A percentile compares a stretch with the other conserved stretches of the same genome.
Evolutionary conservation across 2,113 vertebrate genomes (phyloP).

Genomic region (Corythaixoides concolor): DNA sequence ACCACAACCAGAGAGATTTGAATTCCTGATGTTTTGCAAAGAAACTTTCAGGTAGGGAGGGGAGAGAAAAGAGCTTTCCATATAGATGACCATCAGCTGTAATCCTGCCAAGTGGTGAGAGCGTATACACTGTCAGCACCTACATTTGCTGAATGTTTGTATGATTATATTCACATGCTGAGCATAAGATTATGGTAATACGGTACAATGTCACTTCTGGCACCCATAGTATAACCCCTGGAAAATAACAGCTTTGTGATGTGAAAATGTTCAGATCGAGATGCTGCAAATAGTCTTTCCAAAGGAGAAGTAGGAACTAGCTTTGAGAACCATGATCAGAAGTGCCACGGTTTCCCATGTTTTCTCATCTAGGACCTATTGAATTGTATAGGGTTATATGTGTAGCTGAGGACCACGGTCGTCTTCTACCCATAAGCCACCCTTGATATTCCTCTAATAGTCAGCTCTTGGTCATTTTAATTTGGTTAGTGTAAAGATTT

Average conservation of each 20-base stretch:
- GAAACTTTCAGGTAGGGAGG: neutral
- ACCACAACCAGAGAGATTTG: neutral
- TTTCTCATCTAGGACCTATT: neutral
- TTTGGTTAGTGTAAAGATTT: neutral
- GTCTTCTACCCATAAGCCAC: neutral
- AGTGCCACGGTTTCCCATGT: neutral
- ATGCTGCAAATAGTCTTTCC: neutral
- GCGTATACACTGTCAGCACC: neutral
- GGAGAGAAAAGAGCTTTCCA: neutral
- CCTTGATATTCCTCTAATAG: neutral
- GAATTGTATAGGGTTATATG: no score
- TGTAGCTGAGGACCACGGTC: neutral
- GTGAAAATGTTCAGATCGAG: neutral
- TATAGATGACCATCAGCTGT: neutral
- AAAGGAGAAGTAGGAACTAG: neutral
- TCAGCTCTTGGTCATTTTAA: neutral
- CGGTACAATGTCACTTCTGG: neutral
- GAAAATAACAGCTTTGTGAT: neutral
- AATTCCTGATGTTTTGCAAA: neutral
- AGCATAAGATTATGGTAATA: neutral
- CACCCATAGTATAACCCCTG: neutral
- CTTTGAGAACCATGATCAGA: neutral
- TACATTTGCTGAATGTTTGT: neutral
- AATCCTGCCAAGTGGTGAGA: accelerated
- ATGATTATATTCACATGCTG: neutral